Percentiles rank a stretch among this genome's conserved stretches.
These are phyloP conservation scores for Thysanoteuthis rhombus DNA, from an alignment of 2,888 invertebrate genomes.

Conservation along the genomic window DNA sequence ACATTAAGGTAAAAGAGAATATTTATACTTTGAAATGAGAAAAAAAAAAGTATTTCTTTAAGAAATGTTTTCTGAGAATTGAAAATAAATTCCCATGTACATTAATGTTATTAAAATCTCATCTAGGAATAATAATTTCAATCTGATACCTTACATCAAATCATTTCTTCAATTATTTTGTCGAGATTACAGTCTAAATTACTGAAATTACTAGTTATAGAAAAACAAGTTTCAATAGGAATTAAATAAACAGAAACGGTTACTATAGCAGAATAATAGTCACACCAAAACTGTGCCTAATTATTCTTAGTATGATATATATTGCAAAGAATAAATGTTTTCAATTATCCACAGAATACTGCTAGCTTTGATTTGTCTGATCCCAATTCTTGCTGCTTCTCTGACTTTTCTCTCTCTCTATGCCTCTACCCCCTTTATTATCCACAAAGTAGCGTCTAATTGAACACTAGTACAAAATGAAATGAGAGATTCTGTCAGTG, in stretches of 20 bases:
- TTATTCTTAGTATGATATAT: not conserved
- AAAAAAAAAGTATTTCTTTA: too few species aligned
- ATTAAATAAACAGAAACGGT: not conserved
- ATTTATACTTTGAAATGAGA: not conserved
- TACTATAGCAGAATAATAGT: not conserved
- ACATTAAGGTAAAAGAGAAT: not conserved
- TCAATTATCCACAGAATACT: not conserved
- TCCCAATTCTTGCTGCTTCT: slow-evolving; percentile 14
- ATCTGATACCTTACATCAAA: too few species aligned
- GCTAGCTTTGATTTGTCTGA: not conserved
- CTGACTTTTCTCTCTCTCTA: not conserved
- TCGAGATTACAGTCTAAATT: not conserved
- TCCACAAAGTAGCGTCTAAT: slow-evolving; percentile 26
- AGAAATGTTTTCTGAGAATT: too few species aligned
- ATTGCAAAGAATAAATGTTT: not conserved
- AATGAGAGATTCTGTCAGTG: slow-evolving; percentile 20
- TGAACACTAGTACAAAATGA: slow-evolving; percentile 21
- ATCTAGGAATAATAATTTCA: too few species aligned
- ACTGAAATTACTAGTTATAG: not conserved
- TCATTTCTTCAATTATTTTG: too few species aligned
- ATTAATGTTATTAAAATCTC: too few species aligned
- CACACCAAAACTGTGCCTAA: not conserved
- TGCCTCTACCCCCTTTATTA: not conserved
- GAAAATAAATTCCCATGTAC: not conserved
- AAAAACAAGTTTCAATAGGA: not conserved